A percentile compares a stretch with the other conserved stretches of the same genome.
Conservation (phyloP, 2,113 vertebrate species). For the Rhinopomastus cyanomelas region DNA sequence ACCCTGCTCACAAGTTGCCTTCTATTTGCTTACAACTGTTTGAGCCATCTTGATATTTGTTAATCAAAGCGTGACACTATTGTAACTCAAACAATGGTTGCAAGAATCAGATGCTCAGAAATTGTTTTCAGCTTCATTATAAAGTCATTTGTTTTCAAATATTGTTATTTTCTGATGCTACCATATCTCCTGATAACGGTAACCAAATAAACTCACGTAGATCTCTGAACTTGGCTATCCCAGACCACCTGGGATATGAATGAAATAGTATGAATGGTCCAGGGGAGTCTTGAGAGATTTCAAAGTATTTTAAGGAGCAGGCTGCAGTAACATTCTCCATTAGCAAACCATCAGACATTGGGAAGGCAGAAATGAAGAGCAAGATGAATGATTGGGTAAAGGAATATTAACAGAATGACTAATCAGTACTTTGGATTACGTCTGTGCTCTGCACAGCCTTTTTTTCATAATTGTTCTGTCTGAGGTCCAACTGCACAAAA, state of each 20-base stretch:
- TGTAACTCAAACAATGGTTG: background rate
- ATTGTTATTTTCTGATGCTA: background rate
- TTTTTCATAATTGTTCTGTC: background rate
- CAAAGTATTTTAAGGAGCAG: background rate
- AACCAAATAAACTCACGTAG: background rate
- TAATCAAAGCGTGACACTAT: background rate
- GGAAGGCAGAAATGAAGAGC: background rate
- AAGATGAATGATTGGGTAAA: background rate
- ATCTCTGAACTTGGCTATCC: background rate
- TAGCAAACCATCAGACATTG: background rate
- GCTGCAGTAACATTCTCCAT: background rate
- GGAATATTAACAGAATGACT: background rate
- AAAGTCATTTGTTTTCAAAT: background rate
- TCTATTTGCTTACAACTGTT: too few relatives aligned
- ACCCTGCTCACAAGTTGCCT: too few relatives aligned
- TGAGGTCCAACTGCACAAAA: background rate
- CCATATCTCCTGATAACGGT: background rate
- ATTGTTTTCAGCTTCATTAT: background rate
- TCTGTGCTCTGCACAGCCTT: background rate
- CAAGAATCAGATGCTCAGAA: background rate
- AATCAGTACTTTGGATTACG: background rate
- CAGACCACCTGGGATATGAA: background rate
- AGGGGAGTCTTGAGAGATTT: background rate
- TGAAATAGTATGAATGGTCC: rapidly evolving
- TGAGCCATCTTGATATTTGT: too few relatives aligned